These are phyloP conservation scores for Leguminivora glycinivorella DNA, from an alignment of 1,140 invertebrate genomes.

Conservation along the genomic window DNA sequence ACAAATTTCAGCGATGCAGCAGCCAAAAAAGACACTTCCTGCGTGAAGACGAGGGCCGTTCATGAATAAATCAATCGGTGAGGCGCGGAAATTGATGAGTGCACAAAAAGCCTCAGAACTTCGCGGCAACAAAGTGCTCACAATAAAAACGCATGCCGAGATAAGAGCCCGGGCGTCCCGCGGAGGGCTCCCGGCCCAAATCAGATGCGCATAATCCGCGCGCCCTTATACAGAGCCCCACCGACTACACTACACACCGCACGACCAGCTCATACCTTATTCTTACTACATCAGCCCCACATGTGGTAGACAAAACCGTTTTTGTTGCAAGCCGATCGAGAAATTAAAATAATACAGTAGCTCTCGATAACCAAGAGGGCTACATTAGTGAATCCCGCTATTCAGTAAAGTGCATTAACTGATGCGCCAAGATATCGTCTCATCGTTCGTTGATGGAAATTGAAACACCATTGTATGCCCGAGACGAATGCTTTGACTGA, in stretches of 20 bases:
- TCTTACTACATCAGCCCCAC: slow-evolving; percentile 31
- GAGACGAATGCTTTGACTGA: slow-evolving; percentile 42
- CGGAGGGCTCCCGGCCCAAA: slow-evolving; percentile 57
- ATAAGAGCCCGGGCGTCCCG: slow-evolving; percentile 63
- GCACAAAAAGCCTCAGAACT: slow-evolving; percentile 70
- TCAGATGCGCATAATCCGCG: slow-evolving; percentile 74
- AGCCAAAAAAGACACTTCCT: slow-evolving; percentile 74
- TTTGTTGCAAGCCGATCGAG: neutral
- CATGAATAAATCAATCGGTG: slow-evolving; percentile 76
- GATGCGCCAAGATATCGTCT: slow-evolving; percentile 12
- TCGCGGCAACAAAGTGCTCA: slow-evolving; percentile 72
- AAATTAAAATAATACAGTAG: slow-evolving; percentile 10
- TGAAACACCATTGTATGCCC: slow-evolving; percentile 44
- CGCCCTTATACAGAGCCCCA: slow-evolving; percentile 45
- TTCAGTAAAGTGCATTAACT: neutral
- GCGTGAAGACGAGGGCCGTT: slow-evolving; percentile 68
- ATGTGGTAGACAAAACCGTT: slow-evolving; percentile 27
- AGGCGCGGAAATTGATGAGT: slow-evolving; percentile 77
- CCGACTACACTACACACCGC: slow-evolving; percentile 44
- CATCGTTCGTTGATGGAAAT: slow-evolving; percentile 51
- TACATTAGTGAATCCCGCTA: neutral
- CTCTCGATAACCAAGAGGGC: neutral
- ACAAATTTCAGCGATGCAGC: slow-evolving; percentile 72
- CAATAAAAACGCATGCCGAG: slow-evolving; percentile 68
- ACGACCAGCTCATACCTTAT: slow-evolving; percentile 10